These are phyloP conservation scores for Tenthredo livida DNA, from an alignment of 2,888 invertebrate genomes.

Conservation along the genomic window DNA sequence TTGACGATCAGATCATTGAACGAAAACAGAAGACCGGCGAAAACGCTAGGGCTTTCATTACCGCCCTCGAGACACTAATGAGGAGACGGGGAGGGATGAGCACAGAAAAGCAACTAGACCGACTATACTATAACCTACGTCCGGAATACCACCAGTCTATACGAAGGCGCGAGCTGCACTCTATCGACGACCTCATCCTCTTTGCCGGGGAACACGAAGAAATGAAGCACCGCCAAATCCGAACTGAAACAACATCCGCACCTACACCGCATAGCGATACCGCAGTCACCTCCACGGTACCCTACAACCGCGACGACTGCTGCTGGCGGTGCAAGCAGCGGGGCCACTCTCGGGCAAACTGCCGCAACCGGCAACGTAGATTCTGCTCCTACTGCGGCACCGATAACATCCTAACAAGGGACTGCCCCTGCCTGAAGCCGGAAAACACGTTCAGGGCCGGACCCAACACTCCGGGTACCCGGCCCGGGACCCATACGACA, in stretches of 20 bases:
- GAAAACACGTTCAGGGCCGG: background rate
- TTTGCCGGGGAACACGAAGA: too few relatives aligned
- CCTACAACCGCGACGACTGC: too few relatives aligned
- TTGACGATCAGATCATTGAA: background rate
- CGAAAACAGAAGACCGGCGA: background rate
- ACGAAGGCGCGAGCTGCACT: background rate
- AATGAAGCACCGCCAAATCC: too few relatives aligned
- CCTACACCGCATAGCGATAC: too few relatives aligned
- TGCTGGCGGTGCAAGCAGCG: background rate
- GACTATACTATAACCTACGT: background rate
- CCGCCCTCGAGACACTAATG: background rate
- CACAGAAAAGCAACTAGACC: background rate
- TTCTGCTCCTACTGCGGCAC: conserved; percentile 23
- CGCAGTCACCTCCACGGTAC: too few relatives aligned
- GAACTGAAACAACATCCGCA: too few relatives aligned
- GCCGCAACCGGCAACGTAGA: background rate
- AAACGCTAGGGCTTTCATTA: background rate
- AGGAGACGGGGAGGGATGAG: background rate
- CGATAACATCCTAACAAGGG: background rate
- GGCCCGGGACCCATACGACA: background rate
- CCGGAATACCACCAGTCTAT: background rate
- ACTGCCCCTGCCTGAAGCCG: background rate
- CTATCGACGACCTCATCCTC: too few relatives aligned
- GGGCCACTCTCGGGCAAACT: background rate
- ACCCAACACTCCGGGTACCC: background rate